Base-by-base conservation (phyloP, 2,888 invertebrate species). In the Tipula vernalis region DNA sequence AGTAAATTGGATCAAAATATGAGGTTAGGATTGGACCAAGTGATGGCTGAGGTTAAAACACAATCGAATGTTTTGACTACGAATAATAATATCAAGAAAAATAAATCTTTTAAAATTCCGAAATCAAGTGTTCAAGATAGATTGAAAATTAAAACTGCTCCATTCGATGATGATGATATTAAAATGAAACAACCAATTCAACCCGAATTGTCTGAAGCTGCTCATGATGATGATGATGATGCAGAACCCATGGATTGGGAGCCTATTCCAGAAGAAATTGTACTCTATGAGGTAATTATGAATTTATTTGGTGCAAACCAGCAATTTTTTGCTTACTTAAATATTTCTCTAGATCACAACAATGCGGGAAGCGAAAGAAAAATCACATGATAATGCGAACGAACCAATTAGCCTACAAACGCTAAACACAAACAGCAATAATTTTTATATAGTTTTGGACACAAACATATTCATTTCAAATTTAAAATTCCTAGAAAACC, bases 391-490 rank as follows among this genome's bases (percentile, higher is more conserved):
- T 3, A 51, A 85, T 28, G 42, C 36, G 1, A 39, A 13, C 13
- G n/a, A 39, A 36, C n/a, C 42, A 28, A 71, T 71, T 8, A 71
- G 13, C 12, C 71, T 71, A 3, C 71, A 12, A 8, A 28, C 71
- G 5, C 86, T 36, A 83, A 36, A 47, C 5, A 36, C 44, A 5
- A 87, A 28, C 5, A 87, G 87, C 0, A 87, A 88, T 90, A 88
- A 89, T 86, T 90, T 89, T 88, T 90, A 92, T 87, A 90, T 93
- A 87, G 90, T 93, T 28, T 90, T 92, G 5, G 93, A 93, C 88
- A 93, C 93, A 86, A 93, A 93, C 89, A 91, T 93, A 1, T 90
- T 93, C 41, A 89, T 93, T 28, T 89, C 91, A n/a, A 89, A 92
- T 88, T 88, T 92, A 84, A 39, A 84, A 84, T 39, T 41, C 39